phyloP scores from a whole-genome alignment of 2,888 invertebrate species.

The Smittia sp. region DNA sequence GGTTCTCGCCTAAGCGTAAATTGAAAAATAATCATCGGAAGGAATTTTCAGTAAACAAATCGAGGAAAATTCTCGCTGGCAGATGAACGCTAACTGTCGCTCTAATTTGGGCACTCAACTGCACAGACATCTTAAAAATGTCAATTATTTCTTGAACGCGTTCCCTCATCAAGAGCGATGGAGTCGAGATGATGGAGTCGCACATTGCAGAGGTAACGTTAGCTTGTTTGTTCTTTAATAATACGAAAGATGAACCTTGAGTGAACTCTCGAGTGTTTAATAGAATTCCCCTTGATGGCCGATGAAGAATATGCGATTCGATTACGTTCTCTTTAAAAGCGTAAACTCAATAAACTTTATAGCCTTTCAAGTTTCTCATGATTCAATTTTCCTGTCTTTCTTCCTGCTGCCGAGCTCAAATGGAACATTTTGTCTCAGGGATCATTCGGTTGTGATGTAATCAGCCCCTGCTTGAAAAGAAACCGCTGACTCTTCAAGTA shows the following conservation, averaged over 20 bases:
- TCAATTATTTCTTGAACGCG: background rate
- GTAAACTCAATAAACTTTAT: slow-evolving; percentile 11
- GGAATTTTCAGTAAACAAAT: background rate
- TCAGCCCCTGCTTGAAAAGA: no score
- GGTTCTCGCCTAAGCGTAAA: background rate
- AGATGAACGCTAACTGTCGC: background rate
- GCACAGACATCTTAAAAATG: slow-evolving; percentile 3
- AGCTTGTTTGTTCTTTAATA: background rate
- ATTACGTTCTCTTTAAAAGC: slow-evolving; percentile 8
- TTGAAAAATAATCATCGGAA: slow-evolving; percentile 1
- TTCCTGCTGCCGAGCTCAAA: background rate
- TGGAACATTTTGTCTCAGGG: no score
- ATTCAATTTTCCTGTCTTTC: background rate
- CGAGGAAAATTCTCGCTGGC: background rate
- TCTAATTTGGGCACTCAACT: slow-evolving; percentile 13
- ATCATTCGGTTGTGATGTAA: no score
- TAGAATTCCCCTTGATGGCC: background rate
- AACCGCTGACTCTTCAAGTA: no score
- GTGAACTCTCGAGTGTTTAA: background rate
- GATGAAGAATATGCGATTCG: background rate
- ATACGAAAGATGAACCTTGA: background rate
- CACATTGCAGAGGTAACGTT: background rate
- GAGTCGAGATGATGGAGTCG: background rate
- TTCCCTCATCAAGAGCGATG: background rate
- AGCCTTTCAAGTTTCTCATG: slow-evolving; percentile 18